Conservation (phyloP, 2,797 vertebrate genomes). For the Margarornis squamiger region DNA sequence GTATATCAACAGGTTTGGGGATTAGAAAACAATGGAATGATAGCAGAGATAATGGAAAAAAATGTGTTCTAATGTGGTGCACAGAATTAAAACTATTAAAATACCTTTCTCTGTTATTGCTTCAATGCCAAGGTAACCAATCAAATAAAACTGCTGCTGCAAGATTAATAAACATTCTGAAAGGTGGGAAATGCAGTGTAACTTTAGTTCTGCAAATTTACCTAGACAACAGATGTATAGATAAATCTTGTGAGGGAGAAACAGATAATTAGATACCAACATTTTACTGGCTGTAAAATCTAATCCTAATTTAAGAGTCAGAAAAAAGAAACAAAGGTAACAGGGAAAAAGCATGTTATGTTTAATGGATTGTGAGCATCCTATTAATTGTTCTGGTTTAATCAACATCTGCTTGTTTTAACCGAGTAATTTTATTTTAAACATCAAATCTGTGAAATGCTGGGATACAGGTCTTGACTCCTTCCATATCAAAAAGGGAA, state of each 20-base stretch:
- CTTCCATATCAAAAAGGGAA: not conserved
- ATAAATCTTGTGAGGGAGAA: not conserved
- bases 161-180: not conserved
- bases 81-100: not conserved
- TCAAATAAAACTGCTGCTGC: not conserved
- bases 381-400: not conserved
- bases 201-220: not conserved
- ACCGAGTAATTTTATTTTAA: not conserved
- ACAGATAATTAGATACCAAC: not conserved
- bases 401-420: not conserved
- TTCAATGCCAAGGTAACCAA: not conserved
- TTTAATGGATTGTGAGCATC: not conserved
- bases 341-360: fast-evolving
- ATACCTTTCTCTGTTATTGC: not conserved
- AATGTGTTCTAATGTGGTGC: not conserved
- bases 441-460: not conserved
- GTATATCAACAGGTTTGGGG: not conserved
- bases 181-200: not conserved
- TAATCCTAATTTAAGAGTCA: not conserved
- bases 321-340: not conserved
- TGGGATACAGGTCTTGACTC: not conserved
- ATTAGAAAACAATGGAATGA: not conserved
- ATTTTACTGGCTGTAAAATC: not conserved
- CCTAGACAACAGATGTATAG: not conserved
- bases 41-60: not conserved